Base-by-base conservation (phyloP, 2,888 invertebrate species). In the Stratiomys singularior region DNA sequence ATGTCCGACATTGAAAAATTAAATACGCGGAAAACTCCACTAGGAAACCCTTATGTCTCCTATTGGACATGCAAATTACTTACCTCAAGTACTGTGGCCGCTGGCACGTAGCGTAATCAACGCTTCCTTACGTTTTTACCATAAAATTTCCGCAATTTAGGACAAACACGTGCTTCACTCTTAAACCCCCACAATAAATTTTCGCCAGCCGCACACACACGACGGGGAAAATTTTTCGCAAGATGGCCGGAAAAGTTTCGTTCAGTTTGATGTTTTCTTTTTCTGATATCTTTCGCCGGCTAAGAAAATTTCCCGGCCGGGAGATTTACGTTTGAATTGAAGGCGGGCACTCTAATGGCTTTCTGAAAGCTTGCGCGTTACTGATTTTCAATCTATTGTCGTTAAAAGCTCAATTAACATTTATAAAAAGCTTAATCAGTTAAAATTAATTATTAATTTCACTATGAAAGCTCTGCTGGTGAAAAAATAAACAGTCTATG, bases 181-280 rank as follows among this genome's bases (percentile, higher is more conserved):
- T 1, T 30, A 66, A 23, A 47, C 76, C 64, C 52, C 76, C 60
- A 63, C 46, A 63, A 76, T 66, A 56, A 58, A 77, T 80, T 80
- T 80, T 78, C 76, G 77, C 64, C 76, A 80, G 76, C 72, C 79
- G 76, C 80, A 81, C 81, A 78, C 80, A 81, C 74, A 80, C 44
- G 78, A 76, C 80, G 78, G 78, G 52, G 80, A 81, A 81, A 81
- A 78, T 80, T 82, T 81, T 81, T 78, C 78, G 80, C 81, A 82
- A 82, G 80, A 82, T 82, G 82, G 82, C 82, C 81, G 81, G 79
- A 78, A 78, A 71, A 78, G 79, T 58, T 76, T 78, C 79, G 79
- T 79, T 76, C 21, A 71, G 76, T 72, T 71, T 64, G 28, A 60
- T 7, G 25, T 25, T 21, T 71, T 76, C 46, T 15, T 21, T 76